Evolutionary conservation across 2,797 vertebrate genomes (phyloP), one percentile per base, ranked within the genome.

Genomic region (Oryzias sinensis): DNA sequence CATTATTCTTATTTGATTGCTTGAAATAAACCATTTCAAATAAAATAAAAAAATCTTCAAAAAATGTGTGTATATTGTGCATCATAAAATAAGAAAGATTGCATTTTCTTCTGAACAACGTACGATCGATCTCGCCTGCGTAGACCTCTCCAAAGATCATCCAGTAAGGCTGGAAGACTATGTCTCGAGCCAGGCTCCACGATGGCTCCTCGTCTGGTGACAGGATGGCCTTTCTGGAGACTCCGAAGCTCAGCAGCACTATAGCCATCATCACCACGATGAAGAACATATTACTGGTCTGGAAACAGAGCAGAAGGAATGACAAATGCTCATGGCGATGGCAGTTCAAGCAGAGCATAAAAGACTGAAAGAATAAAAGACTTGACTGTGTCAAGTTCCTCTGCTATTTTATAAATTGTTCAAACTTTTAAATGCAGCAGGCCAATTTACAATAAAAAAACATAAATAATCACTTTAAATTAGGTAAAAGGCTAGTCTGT

Each of bases 81-180:
- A 22, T 46, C 11, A 22, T 4, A 17, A 18, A 18, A 18, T 18
- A 44, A 18, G 9, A n/a, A 37, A 45, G 8, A 33, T 15, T 56
- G 6, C 20, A n/a, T 49, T 59, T 66, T 48, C 3, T 27, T n/a
- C 16, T 57, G 56, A 70, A 58, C 25, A 22, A 90, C 92, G 7
- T 61, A 99, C 97, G 87, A 67, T 96, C 90, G 70, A 98, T 96
- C 49, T 98, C 93, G 16, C 52, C 52, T 27, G 96, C 95, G 53
- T 98, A 99, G 18, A 98, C 97, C 70, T 99, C 97, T 73, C 97
- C 97, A 56, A 94, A 99, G 50, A 98, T 99, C 97, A 99, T 99
- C 94, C 95, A 99, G 75, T 99, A 99, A 1, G 97, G 97, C 13
- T 98, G 91, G 82, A 97, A 97, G 7, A 99, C 93, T 4, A 97